Evolutionary conservation across 2,888 invertebrate species (phyloP).

Genomic region (Cremastobaeus sp.): DNA sequence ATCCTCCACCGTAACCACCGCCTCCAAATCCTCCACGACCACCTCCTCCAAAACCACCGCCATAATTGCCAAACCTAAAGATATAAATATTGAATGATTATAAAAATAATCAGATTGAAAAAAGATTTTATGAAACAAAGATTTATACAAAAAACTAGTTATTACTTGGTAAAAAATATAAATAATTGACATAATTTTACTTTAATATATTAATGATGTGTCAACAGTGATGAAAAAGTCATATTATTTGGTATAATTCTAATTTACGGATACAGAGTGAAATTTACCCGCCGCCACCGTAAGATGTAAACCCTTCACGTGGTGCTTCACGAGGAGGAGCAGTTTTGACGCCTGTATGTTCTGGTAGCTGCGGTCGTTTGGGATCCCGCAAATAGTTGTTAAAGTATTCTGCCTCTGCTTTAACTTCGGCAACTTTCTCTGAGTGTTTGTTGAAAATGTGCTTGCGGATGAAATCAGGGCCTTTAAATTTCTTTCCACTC

Average conservation of each 20-base stretch:
- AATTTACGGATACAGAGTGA: no score
- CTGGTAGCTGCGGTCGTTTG: constrained; percentile 95
- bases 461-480: constrained; percentile 98
- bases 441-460: constrained; percentile 98
- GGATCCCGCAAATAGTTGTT: constrained; percentile 97
- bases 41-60: constrained; percentile 73
- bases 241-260: no score
- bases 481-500: constrained; percentile 99
- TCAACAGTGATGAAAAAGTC: no score
- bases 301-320: constrained; percentile 78
- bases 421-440: constrained; percentile 98
- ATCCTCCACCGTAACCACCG: constrained; percentile 72
- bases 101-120: no score
- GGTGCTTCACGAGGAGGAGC: constrained; percentile 77
- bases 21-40: constrained; percentile 71
- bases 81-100: no score
- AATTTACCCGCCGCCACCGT: constrained; percentile 78
- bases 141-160: no score
- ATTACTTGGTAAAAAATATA: no score
- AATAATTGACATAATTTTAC: no score
- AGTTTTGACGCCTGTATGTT: constrained; percentile 84
- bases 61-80: constrained; percentile 57
- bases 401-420: constrained; percentile 97
- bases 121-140: no score
- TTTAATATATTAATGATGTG: no score